Conservation (phyloP, 2,888 invertebrate genomes). For the Protonemura montana region DNA sequence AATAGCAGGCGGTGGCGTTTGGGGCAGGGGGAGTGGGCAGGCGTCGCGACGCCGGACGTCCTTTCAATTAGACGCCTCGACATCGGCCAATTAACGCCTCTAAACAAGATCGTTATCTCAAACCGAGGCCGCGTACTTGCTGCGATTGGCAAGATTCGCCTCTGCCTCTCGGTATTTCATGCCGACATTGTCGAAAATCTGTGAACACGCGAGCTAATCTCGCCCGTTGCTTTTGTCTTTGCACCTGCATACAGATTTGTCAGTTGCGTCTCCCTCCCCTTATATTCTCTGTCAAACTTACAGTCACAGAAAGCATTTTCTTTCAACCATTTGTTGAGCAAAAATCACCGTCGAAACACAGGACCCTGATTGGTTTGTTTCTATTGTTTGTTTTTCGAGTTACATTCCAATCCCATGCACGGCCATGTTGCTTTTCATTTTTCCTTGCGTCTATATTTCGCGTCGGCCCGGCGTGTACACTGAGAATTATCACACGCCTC, state of each 20-base stretch:
- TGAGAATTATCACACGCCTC: not conserved
- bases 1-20: not conserved
- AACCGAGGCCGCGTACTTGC: not conserved
- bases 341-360: not conserved
- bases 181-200: not conserved
- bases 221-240: not conserved
- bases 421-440: not conserved
- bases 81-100: slow-evolving; percentile 12
- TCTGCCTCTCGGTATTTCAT: not conserved
- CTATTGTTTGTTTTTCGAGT: not conserved
- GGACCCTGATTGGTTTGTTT: not conserved
- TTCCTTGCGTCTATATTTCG: not conserved
- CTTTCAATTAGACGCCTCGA: slow-evolving; percentile 5
- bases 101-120: not conserved
- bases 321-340: not conserved
- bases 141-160: not conserved
- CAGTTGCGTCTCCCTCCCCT: not conserved
- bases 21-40: not conserved
- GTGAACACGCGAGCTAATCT: not conserved
- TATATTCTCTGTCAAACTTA: not conserved
- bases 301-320: not conserved
- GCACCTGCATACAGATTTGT: not conserved
- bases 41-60: not conserved
- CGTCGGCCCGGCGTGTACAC: not conserved
- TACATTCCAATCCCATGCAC: not conserved